These are phyloP conservation scores for Ceyx margarethae DNA, from an alignment of 2,113 vertebrate genomes.

Conservation along the genomic window DNA sequence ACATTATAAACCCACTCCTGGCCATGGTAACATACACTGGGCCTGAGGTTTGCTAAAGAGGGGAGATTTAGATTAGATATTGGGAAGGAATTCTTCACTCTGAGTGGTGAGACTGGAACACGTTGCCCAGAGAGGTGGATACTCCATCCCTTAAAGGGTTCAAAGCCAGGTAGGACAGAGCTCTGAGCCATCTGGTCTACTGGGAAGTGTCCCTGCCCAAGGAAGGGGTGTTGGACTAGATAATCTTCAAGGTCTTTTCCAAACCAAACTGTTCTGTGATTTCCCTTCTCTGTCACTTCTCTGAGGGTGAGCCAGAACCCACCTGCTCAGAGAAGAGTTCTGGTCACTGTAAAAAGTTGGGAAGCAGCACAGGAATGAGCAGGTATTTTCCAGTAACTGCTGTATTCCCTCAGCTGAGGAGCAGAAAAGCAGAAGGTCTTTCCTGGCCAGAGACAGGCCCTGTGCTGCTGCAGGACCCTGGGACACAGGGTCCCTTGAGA, in stretches of 20 bases:
- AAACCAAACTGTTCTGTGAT: too few species aligned
- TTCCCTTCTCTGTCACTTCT: too few species aligned
- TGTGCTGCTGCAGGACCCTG: neutral
- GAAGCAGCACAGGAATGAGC: neutral
- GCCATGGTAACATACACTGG: rapidly evolving
- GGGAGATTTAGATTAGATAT: neutral
- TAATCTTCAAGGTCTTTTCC: too few species aligned
- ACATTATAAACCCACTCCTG: neutral
- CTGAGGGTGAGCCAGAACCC: neutral
- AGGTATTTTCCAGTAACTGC: neutral
- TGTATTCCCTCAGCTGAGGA: too few species aligned
- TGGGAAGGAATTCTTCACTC: too few species aligned
- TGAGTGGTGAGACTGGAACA: too few species aligned
- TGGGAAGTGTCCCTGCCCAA: neutral
- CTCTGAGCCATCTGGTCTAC: too few species aligned
- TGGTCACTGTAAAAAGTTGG: neutral
- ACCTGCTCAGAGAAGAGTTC: rapidly evolving
- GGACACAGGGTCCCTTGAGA: neutral
- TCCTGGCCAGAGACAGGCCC: too few species aligned
- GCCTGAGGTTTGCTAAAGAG: neutral
- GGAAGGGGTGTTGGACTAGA: neutral
- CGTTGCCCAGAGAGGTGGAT: too few species aligned
- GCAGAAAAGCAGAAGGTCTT: neutral
- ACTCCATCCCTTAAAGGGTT: too few species aligned
- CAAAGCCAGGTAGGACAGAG: too few species aligned